phyloP scores from a whole-genome alignment of 2,888 invertebrate species.

The Drosophila imparisetae region DNA sequence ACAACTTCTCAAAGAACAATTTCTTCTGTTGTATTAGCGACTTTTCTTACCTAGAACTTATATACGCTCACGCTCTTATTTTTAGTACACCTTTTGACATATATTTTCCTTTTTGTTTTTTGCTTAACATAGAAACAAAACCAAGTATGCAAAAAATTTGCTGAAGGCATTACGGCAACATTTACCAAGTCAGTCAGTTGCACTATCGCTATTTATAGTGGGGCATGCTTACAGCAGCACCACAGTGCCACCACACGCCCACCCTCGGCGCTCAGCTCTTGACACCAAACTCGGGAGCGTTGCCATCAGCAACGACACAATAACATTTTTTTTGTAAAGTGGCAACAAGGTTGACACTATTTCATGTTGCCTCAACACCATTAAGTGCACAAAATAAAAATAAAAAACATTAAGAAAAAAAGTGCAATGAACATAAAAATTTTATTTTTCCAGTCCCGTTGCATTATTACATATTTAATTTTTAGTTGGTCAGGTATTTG shows the following conservation, averaged over 20 bases:
- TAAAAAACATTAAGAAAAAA: slow-evolving; percentile 1
- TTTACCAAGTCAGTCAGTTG: slow-evolving; percentile 6
- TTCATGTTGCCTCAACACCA: slow-evolving; percentile 54
- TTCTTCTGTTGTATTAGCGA: not conserved
- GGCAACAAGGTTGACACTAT: slow-evolving; percentile 63
- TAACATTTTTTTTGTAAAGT: slow-evolving; percentile 61
- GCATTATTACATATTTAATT: slow-evolving; percentile 13
- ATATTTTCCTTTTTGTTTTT: not conserved
- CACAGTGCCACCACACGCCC: not conserved
- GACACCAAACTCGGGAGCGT: slow-evolving; percentile 34
- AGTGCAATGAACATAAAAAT: slow-evolving; percentile 32
- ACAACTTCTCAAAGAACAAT: not conserved
- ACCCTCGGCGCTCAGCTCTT: slow-evolving; percentile 19
- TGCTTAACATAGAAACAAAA: not conserved
- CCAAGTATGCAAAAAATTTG: slow-evolving; percentile 13
- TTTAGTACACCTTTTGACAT: slow-evolving; percentile 1
- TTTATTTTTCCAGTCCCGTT: slow-evolving; percentile 32
- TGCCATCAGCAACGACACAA: slow-evolving; percentile 47
- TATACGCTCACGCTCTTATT: not conserved
- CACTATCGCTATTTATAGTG: slow-evolving; percentile 9
- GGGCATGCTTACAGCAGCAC: not conserved
- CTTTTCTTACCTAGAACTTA: not conserved
- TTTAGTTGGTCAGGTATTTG: slow-evolving; percentile 1
- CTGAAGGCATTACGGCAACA: slow-evolving; percentile 2
- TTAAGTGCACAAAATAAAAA: slow-evolving; percentile 43